phyloP scores from a whole-genome alignment of 2,888 invertebrate species.

The Caenorhabditis angaria region DNA sequence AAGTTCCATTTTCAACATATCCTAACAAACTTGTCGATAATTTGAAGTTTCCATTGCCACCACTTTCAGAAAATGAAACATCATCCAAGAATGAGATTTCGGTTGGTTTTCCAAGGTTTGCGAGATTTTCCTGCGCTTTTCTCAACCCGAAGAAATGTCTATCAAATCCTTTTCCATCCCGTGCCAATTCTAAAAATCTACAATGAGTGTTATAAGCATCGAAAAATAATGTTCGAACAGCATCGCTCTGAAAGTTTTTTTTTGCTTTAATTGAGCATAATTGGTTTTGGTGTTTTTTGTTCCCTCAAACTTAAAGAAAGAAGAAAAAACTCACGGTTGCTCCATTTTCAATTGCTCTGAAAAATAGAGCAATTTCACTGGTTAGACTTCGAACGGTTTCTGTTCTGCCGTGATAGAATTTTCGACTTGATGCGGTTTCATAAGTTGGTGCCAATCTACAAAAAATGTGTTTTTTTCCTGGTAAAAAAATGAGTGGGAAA shows the following conservation, averaged over 20 bases:
- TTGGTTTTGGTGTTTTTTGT: not conserved
- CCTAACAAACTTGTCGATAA: conserved; percentile 54
- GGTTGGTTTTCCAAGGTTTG: not conserved
- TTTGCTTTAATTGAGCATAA: not conserved
- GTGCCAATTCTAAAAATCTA: conserved; percentile 41
- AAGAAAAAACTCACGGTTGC: conserved; percentile 15
- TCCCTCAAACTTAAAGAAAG: not conserved
- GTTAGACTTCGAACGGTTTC: conserved; percentile 79
- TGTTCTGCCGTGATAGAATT: conserved; percentile 78
- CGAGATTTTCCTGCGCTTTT: conserved; percentile 16
- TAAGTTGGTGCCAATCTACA: conserved; percentile 78
- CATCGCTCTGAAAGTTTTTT: conserved; percentile 22
- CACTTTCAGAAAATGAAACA: conserved; percentile 20
- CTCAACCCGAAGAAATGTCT: conserved; percentile 46
- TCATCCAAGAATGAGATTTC: conserved; percentile 27
- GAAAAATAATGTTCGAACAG: conserved; percentile 25
- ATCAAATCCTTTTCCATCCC: conserved; percentile 46
- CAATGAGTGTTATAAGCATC: conserved; percentile 52
- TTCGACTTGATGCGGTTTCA: conserved; percentile 79
- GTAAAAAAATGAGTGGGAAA: not conserved
- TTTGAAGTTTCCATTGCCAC: conserved; percentile 46
- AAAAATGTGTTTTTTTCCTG: conserved; percentile 13
- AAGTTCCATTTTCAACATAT: conserved; percentile 67
- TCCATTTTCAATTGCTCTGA: conserved; percentile 24
- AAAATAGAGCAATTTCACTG: conserved; percentile 72